Conservation (phyloP, 1,140 invertebrate genomes). For the Drosophila triauraria region DNA sequence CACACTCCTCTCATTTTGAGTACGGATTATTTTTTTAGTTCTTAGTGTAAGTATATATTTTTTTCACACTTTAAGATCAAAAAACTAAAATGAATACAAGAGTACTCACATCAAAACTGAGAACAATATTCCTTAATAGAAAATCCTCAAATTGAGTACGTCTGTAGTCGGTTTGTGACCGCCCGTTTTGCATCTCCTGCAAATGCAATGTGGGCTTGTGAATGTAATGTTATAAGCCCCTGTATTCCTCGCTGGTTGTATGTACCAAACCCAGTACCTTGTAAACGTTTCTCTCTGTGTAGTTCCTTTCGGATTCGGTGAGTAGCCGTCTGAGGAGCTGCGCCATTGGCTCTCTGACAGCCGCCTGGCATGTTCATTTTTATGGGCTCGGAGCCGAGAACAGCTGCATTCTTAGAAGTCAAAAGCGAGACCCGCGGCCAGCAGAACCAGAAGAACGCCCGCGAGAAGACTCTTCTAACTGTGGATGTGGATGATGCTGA, state of each 20-base stretch:
- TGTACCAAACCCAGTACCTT: too few relatives aligned
- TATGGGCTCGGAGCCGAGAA: slow-evolving; percentile 51
- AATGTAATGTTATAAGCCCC: background rate
- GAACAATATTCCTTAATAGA: too few relatives aligned
- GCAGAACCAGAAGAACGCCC: slow-evolving; percentile 11
- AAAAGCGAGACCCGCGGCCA: slow-evolving; percentile 37
- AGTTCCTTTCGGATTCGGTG: slow-evolving; percentile 18
- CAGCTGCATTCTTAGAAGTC: slow-evolving; percentile 75
- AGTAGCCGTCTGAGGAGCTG: slow-evolving; percentile 70
- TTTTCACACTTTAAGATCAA: too few relatives aligned
- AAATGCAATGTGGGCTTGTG: too few relatives aligned
- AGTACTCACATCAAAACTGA: too few relatives aligned
- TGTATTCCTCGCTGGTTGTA: background rate
- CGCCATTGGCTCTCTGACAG: slow-evolving; percentile 72
- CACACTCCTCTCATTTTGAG: too few relatives aligned
- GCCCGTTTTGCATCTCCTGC: too few relatives aligned
- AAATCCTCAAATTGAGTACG: too few relatives aligned
- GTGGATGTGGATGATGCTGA: slow-evolving; percentile 56
- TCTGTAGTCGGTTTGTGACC: too few relatives aligned
- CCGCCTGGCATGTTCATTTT: slow-evolving; percentile 76
- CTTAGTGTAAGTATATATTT: too few relatives aligned
- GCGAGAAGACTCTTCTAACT: slow-evolving; percentile 18
- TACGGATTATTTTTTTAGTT: too few relatives aligned
- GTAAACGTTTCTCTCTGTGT: background rate
- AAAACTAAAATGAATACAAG: too few relatives aligned